Evolutionary conservation across 2,888 invertebrate species (phyloP), one percentile per base, ranked within the genome.

Genomic region (Tinea pellionella): DNA sequence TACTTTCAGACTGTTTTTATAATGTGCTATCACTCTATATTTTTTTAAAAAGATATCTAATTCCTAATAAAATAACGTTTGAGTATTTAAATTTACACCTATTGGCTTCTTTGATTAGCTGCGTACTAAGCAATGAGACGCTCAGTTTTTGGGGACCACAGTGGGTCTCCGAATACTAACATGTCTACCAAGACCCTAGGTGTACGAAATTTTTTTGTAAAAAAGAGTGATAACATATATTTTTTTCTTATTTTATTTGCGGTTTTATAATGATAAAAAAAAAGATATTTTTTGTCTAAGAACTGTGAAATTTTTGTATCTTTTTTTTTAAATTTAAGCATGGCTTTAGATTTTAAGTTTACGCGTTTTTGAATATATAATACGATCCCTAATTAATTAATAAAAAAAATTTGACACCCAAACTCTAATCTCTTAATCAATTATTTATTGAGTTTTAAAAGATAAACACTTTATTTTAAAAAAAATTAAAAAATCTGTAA

Each of bases 201-300:
- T 24, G 24, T 24, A 24, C 24, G 24, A 24, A 24, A 24, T 2
- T 24, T 3, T 24, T 24, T 24, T n/a, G 9, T 4, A 30, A 37
- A 37, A n/a, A 37, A 37, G 37, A 37, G 37, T n/a, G 37, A 37
- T 37, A n/a, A 2, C 37, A 37, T 37, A 59, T 59, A 29, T n/a
- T 43, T 8, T 62, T 37, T 43, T 8, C 61, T 37, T 51, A 58
- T 62, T 62, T 63, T 59, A 59, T 63, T 64, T 63, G 63, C 64
- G 43, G 60, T 60, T 53, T 7, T 12, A 37, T 6, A n/a, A 12
- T 12, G 37, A 37, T 7, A 30, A 7, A 9, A 9, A 7, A 30
- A 4, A 30, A 30, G 9, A 30, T 30, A 7, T 30, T 7, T 30
- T 30, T 7, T 9, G 9, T 7, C 4, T 7, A 30, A 30, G 9